Base-by-base conservation (phyloP, 1,140 invertebrate species). In the Melipona quadrifasciata region DNA sequence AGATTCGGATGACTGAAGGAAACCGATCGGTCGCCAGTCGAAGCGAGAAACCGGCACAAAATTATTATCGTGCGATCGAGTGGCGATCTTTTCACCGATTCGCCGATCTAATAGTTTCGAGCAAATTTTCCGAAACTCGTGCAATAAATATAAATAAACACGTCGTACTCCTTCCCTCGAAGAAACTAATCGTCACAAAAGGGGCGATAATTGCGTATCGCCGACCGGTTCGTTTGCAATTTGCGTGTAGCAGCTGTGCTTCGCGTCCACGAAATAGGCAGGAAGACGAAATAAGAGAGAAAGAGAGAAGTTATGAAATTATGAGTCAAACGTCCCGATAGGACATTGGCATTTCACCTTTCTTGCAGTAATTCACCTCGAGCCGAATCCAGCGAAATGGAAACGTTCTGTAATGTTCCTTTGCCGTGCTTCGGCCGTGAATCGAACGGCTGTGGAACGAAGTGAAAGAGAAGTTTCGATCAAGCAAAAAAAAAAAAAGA, bases 291-390 rank as follows among this genome's bases (percentile, higher is more conserved):
- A 80, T n/a, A 73, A 74, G 58, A 67, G 21, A 70, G 65, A 87
- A n/a, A 67, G 39, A 55, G 19, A 53, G 27, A 64, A 65, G 55
- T 78, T 83, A 78, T 57, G 55, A 78, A 70, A 83, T 85, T 75
- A 83, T 83, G 88, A 88, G 78, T 85, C 74, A 39, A 85, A 74
- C 65, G 82, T 47, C 65, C 57, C 64, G 53, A 61, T 76, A 65
- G 79, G 61, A 73, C 31, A 65, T 61, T 27, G 86, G n/a, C 71
- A 51, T 55, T 71, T 76, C 82, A 76, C 64, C 70, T 67, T 80
- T 58, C 53, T 34, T 55, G 73, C 75, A 51, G 71, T 85, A 85
- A 61, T 80, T 87, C 86, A 64, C 31, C 39, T 51, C 58, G 34
- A 58, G 39, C 55, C 31, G 14, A 76, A 83, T 84, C 55, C 82